phyloP scores from a whole-genome alignment of 2,888 invertebrate species.

The Cheilosia soror region DNA sequence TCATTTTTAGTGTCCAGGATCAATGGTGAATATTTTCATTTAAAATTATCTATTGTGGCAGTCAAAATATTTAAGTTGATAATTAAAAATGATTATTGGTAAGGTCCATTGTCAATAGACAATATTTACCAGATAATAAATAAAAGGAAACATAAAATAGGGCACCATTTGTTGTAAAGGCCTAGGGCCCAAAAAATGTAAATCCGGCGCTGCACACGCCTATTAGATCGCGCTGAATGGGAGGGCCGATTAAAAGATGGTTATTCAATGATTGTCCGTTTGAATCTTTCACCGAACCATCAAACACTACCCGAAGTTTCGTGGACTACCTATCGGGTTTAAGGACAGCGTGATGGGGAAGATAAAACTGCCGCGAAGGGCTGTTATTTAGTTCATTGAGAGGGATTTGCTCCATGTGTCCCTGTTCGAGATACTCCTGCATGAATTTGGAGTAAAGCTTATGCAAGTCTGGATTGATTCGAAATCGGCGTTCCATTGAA shows the following conservation, averaged over 20 bases:
- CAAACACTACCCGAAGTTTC: slow-evolving; percentile 57
- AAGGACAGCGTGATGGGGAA: slow-evolving; percentile 72
- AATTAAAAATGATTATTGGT: too few relatives aligned
- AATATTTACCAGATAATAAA: too few relatives aligned
- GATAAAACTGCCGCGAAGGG: slow-evolving; percentile 37
- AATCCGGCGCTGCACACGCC: too few relatives aligned
- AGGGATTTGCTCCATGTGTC: slow-evolving; percentile 40
- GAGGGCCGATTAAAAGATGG: slow-evolving; percentile 47
- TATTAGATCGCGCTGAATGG: slow-evolving; percentile 56
- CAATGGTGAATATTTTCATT: too few relatives aligned
- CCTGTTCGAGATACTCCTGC: slow-evolving; percentile 32
- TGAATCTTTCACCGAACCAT: slow-evolving; percentile 54
- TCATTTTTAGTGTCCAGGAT: too few relatives aligned
- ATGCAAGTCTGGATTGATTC: slow-evolving; percentile 5
- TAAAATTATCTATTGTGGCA: too few relatives aligned
- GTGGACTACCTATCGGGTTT: slow-evolving; percentile 60
- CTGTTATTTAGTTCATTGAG: not conserved
- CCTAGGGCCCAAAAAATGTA: too few relatives aligned
- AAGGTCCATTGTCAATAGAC: too few relatives aligned
- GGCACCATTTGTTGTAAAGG: too few relatives aligned
- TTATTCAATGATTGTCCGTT: slow-evolving; percentile 47
- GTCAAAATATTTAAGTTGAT: too few relatives aligned
- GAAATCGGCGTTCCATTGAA: slow-evolving; percentile 40
- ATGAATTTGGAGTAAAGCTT: slow-evolving; percentile 28
- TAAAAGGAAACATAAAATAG: too few relatives aligned